A percentile compares a stretch with the other conserved stretches of the same genome.
Conservation (phyloP, 2,113 vertebrate genomes). For the Nannospalax galili region DNA sequence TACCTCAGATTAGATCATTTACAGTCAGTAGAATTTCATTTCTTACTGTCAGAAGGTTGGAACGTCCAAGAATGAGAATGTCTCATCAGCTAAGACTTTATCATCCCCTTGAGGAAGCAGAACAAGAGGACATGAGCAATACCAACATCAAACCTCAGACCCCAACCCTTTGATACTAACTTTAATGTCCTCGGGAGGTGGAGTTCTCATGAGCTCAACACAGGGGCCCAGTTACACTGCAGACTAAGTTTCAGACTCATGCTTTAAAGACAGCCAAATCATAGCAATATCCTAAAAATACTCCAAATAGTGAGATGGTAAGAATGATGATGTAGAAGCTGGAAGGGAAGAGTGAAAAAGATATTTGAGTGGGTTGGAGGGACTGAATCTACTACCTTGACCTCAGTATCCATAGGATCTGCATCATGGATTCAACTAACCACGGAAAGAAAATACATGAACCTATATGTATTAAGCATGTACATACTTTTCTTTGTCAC, state of each 20-base stretch:
- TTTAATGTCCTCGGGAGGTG: neutral
- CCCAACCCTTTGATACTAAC: neutral
- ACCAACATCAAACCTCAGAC: neutral
- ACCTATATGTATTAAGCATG: neutral
- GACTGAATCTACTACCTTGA: neutral
- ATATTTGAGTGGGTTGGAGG: neutral
- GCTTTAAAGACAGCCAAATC: neutral
- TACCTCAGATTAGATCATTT: neutral
- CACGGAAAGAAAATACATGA: neutral
- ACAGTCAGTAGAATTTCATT: neutral
- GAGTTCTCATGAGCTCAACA: neutral
- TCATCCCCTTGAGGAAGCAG: neutral
- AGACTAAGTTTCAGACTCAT: neutral
- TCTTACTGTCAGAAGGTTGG: neutral
- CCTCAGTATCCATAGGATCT: neutral
- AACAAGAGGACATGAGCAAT: neutral
- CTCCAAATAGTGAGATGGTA: neutral
- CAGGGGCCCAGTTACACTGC: rapidly evolving
- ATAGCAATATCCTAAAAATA: neutral
- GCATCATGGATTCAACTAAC: neutral
- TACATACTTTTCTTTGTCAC: neutral
- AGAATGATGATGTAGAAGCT: neutral
- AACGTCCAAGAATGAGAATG: neutral
- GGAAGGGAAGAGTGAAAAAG: neutral
- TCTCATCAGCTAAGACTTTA: neutral